Percentiles rank a stretch among this genome's conserved stretches.
These are phyloP conservation scores for Anodontia alba DNA, from an alignment of 2,888 invertebrate species.

Conservation along the genomic window DNA sequence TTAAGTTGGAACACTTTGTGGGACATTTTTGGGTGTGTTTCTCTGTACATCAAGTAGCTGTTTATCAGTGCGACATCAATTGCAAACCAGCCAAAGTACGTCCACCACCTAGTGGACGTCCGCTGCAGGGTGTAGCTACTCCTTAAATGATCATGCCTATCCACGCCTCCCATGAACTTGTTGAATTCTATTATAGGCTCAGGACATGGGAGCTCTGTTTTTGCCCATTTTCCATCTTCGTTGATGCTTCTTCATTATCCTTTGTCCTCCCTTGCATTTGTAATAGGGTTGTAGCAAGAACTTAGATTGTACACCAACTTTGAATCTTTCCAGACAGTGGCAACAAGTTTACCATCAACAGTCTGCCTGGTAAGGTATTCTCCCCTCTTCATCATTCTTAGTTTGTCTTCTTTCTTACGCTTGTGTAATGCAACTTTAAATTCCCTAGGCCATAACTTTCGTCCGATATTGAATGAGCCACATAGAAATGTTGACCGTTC, in stretches of 20 bases:
- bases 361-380: conserved; percentile 19
- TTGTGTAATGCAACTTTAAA: conserved; percentile 15
- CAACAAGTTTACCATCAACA: conserved; percentile 18
- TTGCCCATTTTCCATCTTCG: conserved; percentile 23
- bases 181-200: conserved; percentile 27
- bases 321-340: conserved; percentile 34
- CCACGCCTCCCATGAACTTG: conserved; percentile 22
- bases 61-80: conserved; percentile 31
- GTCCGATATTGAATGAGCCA: conserved; percentile 36
- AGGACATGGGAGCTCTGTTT: conserved; percentile 19
- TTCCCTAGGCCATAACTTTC: conserved; percentile 31
- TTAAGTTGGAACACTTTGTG: conserved; percentile 26
- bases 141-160: no score
- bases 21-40: conserved; percentile 7
- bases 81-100: conserved; percentile 26
- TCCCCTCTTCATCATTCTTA: conserved; percentile 20
- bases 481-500: conserved; percentile 28
- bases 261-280: conserved; percentile 9
- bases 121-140: conserved; percentile 21
- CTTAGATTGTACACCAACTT: conserved; percentile 23
- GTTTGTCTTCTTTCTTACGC: conserved; percentile 30
- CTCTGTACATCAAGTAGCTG: conserved; percentile 23
- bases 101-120: conserved; percentile 20
- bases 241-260: conserved; percentile 15
- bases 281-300: conserved; percentile 21